Conservation (phyloP, 2,113 vertebrate genomes). For the Gorsachius goisagi region DNA sequence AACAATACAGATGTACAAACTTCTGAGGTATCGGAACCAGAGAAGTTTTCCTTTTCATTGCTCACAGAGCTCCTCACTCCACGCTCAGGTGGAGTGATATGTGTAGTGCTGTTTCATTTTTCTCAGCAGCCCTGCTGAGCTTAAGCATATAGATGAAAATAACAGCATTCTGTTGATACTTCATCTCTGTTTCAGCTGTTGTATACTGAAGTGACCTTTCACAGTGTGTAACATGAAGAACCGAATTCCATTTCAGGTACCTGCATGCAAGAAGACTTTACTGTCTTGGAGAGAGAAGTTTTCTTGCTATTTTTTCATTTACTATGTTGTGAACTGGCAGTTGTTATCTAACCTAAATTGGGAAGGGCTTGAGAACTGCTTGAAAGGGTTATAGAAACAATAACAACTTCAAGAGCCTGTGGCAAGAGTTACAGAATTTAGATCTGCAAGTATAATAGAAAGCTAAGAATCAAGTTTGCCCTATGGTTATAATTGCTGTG, state of each 20-base stretch:
- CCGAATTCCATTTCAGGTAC: not conserved
- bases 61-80: not conserved
- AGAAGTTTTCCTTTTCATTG: not conserved
- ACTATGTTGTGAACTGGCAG: not conserved
- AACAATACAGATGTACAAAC: not conserved
- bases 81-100: not conserved
- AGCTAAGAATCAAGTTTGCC: not conserved
- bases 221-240: not conserved
- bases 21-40: not conserved
- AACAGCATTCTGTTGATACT: not conserved
- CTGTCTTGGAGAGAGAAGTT: not conserved
- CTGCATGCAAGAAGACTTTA: not conserved
- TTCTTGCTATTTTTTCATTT: not conserved
- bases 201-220: not conserved
- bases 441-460: not conserved
- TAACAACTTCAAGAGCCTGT: not conserved
- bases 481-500: not conserved
- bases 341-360: not conserved
- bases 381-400: not conserved
- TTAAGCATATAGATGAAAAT: not conserved
- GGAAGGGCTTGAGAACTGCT: not conserved
- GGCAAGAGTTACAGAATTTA: not conserved
- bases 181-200: not conserved
- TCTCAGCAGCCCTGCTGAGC: not conserved
- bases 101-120: not conserved